Evolutionary conservation across 2,797 vertebrate genomes (phyloP), one percentile per base, ranked within the genome.

Genomic region (Orientallactaga sibirica): DNA sequence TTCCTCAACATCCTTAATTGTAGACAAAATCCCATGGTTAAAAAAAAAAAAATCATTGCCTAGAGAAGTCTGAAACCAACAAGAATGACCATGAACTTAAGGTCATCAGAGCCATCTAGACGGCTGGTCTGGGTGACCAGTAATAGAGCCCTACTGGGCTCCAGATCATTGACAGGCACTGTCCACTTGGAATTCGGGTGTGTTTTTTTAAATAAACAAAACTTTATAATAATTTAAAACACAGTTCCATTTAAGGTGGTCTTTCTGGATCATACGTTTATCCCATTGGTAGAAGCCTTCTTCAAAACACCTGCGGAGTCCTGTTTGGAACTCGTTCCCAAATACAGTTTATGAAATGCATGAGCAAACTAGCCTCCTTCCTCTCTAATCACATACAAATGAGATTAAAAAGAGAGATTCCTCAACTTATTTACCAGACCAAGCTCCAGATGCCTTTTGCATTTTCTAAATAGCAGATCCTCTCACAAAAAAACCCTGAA

Each of bases 401-500:
- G 85, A 94, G 91, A 96, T 96, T 97, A 95, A 96, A 94, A 95
- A 70, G 62, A 94, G 41, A 74, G 90, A 93, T 94, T 93, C 78
- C 86, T 91, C 93, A 95, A 92, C 52, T 77, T 96, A 96, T 96
- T 95, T 94, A 96, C 78, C 48, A 96, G 89, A 86, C 89, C 93
- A 71, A 84, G 55, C 67, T 96, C 94, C 94, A 96, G 90, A 88
- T 96, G 94, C 94, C 76, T 96, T 96, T 83, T 86, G 79, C 88
- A 86, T 94, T 96, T 96, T 97, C 94, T 92, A 93, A 95, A 96
- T 94, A 95, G 85, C 92, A 96, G 80, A 88, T 96, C 68, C 90
- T 90, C 92, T 95, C 90, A 73, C 92, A 96, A 95, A 94, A 37
- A 37, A 37, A 37, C 33, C 33, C 91, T 94, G 68, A 96, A 95